These are phyloP conservation scores for Microplitis manilae DNA, from an alignment of 2,888 invertebrate species.

Conservation along the genomic window DNA sequence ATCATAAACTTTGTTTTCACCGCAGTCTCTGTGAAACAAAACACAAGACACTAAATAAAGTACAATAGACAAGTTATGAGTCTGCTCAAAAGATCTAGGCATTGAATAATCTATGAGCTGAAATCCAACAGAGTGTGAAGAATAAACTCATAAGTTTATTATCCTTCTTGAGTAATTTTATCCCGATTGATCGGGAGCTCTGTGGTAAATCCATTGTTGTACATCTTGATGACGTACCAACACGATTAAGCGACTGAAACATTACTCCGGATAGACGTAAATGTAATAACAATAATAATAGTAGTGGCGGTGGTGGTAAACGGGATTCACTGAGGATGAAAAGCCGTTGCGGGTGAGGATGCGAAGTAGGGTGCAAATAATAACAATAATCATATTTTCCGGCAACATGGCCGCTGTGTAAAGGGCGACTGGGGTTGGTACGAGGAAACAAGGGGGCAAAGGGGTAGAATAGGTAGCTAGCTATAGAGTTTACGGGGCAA, in stretches of 20 bases:
- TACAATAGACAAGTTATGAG: too few relatives aligned
- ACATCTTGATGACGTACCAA: conserved; percentile 21
- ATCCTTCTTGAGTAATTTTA: too few relatives aligned
- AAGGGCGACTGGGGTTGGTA: conserved; percentile 58
- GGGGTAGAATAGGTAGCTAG: conserved; percentile 24
- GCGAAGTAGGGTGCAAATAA: conserved; percentile 69
- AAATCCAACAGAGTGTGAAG: too few relatives aligned
- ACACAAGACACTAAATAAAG: neutral
- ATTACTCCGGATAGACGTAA: conserved; percentile 51
- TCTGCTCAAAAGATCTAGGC: too few relatives aligned
- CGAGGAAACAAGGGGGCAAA: conserved; percentile 2
- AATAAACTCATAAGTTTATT: too few relatives aligned
- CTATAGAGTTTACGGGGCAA: conserved; percentile 51
- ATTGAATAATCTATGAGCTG: too few relatives aligned
- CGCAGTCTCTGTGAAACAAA: neutral
- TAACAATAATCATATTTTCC: conserved; percentile 72
- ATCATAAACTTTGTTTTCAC: conserved; percentile 13
- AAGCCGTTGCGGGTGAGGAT: conserved; percentile 50
- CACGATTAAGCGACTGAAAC: conserved; percentile 28
- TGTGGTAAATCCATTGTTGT: too few relatives aligned
- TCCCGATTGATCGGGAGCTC: too few relatives aligned
- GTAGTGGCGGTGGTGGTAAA: conserved; percentile 31
- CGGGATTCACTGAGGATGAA: conserved; percentile 32
- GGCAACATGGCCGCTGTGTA: conserved; percentile 70
- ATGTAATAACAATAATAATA: neutral